phyloP scores from a whole-genome alignment of 2,888 invertebrate species.

The Calliphora vomitoria region DNA sequence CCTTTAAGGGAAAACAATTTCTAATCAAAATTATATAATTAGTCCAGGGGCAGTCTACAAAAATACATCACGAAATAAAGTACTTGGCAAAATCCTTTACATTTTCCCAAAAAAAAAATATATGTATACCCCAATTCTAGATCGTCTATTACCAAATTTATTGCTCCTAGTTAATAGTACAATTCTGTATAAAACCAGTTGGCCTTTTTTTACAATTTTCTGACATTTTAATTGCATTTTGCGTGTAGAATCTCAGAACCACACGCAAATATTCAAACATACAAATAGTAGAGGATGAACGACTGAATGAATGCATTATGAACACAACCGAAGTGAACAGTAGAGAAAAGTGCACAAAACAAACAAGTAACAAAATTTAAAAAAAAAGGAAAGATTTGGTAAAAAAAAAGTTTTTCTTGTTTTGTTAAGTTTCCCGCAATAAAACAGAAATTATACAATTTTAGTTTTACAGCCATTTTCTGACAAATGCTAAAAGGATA shows the following conservation, averaged over 20 bases:
- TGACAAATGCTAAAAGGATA: slow-evolving; percentile 74
- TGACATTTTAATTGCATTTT: slow-evolving; percentile 77
- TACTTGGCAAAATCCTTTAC: not conserved
- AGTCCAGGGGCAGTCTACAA: no score
- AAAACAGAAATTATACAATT: slow-evolving; percentile 72
- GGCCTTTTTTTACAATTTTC: slow-evolving; percentile 73
- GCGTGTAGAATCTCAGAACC: slow-evolving; percentile 74
- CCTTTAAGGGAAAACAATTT: no score
- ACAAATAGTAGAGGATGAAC: slow-evolving; percentile 23
- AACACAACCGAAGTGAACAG: slow-evolving; percentile 41
- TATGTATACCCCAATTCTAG: not conserved
- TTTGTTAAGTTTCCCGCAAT: slow-evolving; percentile 73
- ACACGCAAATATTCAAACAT: slow-evolving; percentile 49
- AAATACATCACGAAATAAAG: no score
- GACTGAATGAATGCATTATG: slow-evolving; percentile 64
- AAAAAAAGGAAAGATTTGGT: slow-evolving; percentile 34
- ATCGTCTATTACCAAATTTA: not conserved
- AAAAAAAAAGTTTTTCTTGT: slow-evolving; percentile 55
- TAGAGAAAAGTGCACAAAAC: slow-evolving; percentile 10
- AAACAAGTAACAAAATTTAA: slow-evolving; percentile 48
- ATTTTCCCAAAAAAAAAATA: not conserved
- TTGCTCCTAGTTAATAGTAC: not conserved
- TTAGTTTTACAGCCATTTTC: slow-evolving; percentile 70
- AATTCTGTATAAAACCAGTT: slow-evolving; percentile 23
- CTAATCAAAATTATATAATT: no score